Conservation (phyloP, 2,797 vertebrate species). For the Anniella stebbinsi region DNA sequence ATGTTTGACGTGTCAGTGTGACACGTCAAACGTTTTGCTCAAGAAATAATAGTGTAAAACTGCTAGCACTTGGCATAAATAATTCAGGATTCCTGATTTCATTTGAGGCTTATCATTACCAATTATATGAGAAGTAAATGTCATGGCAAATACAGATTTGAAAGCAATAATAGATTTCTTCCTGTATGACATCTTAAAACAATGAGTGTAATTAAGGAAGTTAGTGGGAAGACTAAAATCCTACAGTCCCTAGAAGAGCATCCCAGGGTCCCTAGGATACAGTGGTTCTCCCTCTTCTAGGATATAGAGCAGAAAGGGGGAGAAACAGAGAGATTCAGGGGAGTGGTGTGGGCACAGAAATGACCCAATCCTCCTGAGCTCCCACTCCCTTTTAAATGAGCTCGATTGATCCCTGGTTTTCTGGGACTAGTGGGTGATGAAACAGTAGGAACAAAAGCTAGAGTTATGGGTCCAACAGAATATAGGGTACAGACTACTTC, state of each 20-base stretch:
- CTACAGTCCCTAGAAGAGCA: too few species aligned
- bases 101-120: conserved; percentile 51
- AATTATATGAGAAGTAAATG: conserved; percentile 54
- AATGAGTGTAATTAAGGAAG: conserved; percentile 34
- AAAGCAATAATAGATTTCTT: conserved; percentile 35
- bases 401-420: background rate
- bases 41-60: conserved; percentile 49
- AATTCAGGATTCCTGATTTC: conserved; percentile 63
- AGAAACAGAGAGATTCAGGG: background rate
- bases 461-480: background rate
- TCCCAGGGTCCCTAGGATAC: too few species aligned
- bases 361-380: too few species aligned
- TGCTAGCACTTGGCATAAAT: conserved; percentile 51
- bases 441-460: background rate
- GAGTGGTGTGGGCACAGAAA: background rate
- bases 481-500: background rate
- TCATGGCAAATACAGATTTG: conserved; percentile 57
- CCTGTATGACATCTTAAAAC: conserved; percentile 45
- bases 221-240: background rate
- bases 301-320: background rate
- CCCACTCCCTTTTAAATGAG: background rate
- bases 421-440: background rate
- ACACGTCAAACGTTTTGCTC: conserved; percentile 30
- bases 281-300: too few species aligned
- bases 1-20: too few species aligned